These are phyloP conservation scores for Nothocercus nigrocapillus DNA, from an alignment of 2,113 vertebrate species.

Conservation along the genomic window DNA sequence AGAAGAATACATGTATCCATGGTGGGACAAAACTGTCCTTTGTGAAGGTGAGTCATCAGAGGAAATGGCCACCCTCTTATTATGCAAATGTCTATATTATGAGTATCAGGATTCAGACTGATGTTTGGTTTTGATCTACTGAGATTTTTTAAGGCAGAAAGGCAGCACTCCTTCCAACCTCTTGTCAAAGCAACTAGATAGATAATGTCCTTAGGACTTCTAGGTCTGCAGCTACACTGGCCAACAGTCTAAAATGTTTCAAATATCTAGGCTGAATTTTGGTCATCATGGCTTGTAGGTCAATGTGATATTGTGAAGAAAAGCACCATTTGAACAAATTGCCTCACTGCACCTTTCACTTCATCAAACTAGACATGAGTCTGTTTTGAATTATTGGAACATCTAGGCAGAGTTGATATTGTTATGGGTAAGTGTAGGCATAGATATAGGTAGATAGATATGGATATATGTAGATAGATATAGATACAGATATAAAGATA, in stretches of 20 bases:
- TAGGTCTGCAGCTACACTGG: background rate
- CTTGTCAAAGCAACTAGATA: background rate
- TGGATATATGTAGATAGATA: background rate
- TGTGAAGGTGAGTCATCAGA: background rate
- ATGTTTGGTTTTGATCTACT: background rate
- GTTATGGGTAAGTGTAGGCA: background rate
- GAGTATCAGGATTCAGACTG: background rate
- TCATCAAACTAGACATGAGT: background rate
- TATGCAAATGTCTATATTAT: background rate
- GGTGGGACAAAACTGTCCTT: background rate
- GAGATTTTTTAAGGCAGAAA: background rate
- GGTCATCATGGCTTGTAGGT: background rate
- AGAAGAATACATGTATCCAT: background rate
- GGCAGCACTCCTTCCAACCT: background rate
- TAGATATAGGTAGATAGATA: background rate
- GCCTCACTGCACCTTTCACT: background rate
- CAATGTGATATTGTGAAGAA: background rate
- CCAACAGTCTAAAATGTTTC: background rate
- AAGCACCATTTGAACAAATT: background rate
- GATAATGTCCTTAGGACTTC: background rate
- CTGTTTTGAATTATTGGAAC: background rate
- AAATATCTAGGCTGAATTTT: background rate
- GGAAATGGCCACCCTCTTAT: background rate
- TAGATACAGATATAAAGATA: background rate
- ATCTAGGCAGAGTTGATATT: background rate